Percentiles rank a stretch among this genome's conserved stretches.
Conservation (phyloP, 2,797 vertebrate species). For the Malacoctenus gilli region DNA sequence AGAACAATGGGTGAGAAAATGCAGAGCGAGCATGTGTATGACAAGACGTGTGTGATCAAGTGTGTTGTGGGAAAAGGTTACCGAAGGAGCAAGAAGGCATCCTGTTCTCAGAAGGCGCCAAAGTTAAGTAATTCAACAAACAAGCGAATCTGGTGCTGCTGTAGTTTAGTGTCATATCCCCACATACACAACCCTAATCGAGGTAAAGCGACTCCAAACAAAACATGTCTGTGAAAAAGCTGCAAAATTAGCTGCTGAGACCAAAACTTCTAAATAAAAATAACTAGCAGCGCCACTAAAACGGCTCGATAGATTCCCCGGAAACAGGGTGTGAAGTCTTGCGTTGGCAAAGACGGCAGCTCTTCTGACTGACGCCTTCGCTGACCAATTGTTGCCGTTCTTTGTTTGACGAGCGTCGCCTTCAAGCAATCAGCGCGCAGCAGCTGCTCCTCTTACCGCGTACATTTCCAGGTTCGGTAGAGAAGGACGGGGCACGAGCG, state of each 20-base stretch:
- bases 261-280: slow-evolving; percentile 6
- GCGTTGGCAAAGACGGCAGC: slow-evolving; percentile 10
- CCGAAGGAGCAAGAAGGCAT: neutral
- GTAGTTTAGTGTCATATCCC: slow-evolving; percentile 4
- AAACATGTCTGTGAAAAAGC: too few relatives aligned
- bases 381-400: slow-evolving; percentile 48
- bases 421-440: slow-evolving; percentile 65
- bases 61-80: too few relatives aligned
- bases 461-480: slow-evolving; percentile 50
- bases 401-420: fast-evolving
- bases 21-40: too few relatives aligned
- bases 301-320: slow-evolving; percentile 14
- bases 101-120: slow-evolving; percentile 64
- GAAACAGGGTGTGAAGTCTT: slow-evolving; percentile 7
- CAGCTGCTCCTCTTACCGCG: fast-evolving
- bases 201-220: too few relatives aligned
- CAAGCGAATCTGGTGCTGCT: neutral
- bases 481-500: slow-evolving; percentile 57
- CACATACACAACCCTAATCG: too few relatives aligned
- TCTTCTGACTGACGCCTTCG: slow-evolving; percentile 37
- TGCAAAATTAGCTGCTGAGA: neutral
- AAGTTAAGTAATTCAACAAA: slow-evolving; percentile 34
- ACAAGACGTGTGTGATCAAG: too few relatives aligned
- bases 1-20: too few relatives aligned
- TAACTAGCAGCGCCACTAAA: slow-evolving; percentile 1